These are phyloP conservation scores for Ovis canadensis DNA, from an alignment of 2,113 vertebrate genomes.

Conservation along the genomic window DNA sequence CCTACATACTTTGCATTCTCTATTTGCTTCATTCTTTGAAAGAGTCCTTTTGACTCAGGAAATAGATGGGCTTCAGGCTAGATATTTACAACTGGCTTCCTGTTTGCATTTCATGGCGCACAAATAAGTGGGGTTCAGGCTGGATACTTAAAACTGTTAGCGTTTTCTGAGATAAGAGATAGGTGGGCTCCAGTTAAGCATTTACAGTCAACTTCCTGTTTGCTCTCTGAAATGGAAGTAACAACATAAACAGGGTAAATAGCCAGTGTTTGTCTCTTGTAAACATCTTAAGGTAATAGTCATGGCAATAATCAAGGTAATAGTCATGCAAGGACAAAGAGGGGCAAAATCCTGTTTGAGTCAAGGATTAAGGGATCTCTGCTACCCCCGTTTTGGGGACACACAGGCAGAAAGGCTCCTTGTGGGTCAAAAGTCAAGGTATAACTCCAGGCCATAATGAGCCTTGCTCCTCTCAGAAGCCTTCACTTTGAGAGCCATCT, in stretches of 20 bases:
- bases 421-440: not conserved
- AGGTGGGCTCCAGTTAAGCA: not conserved
- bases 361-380: not conserved
- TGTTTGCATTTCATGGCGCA: not conserved
- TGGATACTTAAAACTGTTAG: not conserved
- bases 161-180: not conserved
- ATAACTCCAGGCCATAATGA: not conserved
- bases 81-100: not conserved
- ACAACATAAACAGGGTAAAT: not conserved
- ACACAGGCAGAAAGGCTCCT: not conserved
- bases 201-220: not conserved
- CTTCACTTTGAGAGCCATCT: not conserved
- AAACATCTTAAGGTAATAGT: not conserved
- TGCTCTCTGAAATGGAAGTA: not conserved
- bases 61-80: not conserved
- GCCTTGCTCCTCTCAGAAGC: not conserved
- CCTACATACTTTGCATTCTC: not conserved
- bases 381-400: not conserved
- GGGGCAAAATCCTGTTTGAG: not conserved
- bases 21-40: conserved; percentile 14
- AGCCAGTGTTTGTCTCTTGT: not conserved
- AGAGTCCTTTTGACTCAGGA: not conserved
- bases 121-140: not conserved
- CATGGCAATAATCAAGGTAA: not conserved
- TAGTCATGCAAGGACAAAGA: not conserved